A percentile compares a stretch with the other conserved stretches of the same genome.
Evolutionary conservation across 2,888 invertebrate species (phyloP).

Genomic region (Nomada goodeniana): DNA sequence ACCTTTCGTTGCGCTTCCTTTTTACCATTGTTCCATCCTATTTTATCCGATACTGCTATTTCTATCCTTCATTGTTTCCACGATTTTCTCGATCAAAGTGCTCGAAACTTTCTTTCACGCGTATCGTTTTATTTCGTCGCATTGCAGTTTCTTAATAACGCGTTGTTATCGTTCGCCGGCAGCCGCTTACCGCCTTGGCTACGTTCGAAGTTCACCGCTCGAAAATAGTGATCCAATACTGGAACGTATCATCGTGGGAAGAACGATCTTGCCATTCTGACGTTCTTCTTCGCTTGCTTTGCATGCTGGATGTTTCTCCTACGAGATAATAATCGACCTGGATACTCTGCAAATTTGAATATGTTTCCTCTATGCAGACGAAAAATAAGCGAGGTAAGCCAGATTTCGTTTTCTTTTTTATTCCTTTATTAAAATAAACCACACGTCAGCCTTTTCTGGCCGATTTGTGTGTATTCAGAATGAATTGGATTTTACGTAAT

Average conservation of each 20-base stretch:
- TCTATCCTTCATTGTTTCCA: neutral
- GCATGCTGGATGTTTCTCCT: slow-evolving; percentile 36
- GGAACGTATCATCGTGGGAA: slow-evolving; percentile 50
- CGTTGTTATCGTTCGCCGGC: slow-evolving; percentile 56
- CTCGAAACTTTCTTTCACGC: slow-evolving; percentile 27
- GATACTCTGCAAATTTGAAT: slow-evolving; percentile 29
- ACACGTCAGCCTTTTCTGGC: neutral
- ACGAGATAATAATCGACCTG: slow-evolving; percentile 1
- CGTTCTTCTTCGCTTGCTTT: slow-evolving; percentile 27
- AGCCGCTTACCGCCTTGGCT: slow-evolving; percentile 43
- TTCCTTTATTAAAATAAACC: neutral
- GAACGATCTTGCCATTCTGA: slow-evolving; percentile 34
- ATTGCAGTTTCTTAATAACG: slow-evolving; percentile 53
- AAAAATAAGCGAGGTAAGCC: slow-evolving; percentile 54
- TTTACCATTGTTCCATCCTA: slow-evolving; percentile 8
- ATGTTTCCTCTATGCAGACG: slow-evolving; percentile 46
- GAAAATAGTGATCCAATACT: slow-evolving; percentile 41
- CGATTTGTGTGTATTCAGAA: neutral
- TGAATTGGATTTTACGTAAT: slow-evolving; percentile 1
- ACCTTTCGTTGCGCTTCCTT: slow-evolving; percentile 37
- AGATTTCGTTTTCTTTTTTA: neutral
- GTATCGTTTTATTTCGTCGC: slow-evolving; percentile 27
- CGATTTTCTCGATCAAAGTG: slow-evolving; percentile 57
- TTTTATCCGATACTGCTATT: neutral
- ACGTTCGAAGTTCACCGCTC: slow-evolving; percentile 37